Evolutionary conservation across 2,888 invertebrate genomes (phyloP).

Genomic region (Spodoptera exigua): DNA sequence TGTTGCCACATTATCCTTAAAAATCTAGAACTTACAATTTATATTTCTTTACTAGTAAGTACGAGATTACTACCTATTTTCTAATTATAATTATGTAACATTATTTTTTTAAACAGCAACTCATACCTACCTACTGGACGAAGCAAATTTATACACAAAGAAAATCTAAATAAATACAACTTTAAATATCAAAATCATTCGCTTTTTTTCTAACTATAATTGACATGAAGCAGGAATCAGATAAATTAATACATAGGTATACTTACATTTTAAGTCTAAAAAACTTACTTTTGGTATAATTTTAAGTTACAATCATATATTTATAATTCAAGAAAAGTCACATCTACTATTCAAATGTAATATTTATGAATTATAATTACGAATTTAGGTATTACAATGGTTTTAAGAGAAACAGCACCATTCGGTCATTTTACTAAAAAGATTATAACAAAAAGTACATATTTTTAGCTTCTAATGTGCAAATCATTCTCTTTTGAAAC

Average conservation of each 20-base stretch:
- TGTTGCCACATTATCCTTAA: slow-evolving; percentile 84
- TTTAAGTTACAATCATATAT: slow-evolving; percentile 38
- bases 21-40: slow-evolving; percentile 53
- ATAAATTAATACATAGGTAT: slow-evolving; percentile 65
- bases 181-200: slow-evolving; percentile 73
- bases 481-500: not conserved
- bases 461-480: not conserved
- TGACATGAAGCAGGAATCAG: slow-evolving; percentile 85
- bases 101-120: slow-evolving; percentile 59
- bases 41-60: slow-evolving; percentile 65
- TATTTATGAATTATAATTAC: slow-evolving; percentile 41
- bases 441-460: not conserved
- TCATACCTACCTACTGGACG: slow-evolving; percentile 60
- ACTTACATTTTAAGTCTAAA: slow-evolving; percentile 32
- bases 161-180: slow-evolving; percentile 67
- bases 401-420: slow-evolving; percentile 15
- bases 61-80: slow-evolving; percentile 74
- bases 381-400: slow-evolving; percentile 1
- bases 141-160: slow-evolving; percentile 63
- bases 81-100: slow-evolving; percentile 64
- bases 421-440: not conserved
- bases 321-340: slow-evolving; percentile 54
- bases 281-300: slow-evolving; percentile 76
- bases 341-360: slow-evolving; percentile 54
- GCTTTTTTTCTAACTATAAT: slow-evolving; percentile 82